Evolutionary conservation across 2,797 vertebrate species (phyloP).

Genomic region (Sebastes diaconus): DNA sequence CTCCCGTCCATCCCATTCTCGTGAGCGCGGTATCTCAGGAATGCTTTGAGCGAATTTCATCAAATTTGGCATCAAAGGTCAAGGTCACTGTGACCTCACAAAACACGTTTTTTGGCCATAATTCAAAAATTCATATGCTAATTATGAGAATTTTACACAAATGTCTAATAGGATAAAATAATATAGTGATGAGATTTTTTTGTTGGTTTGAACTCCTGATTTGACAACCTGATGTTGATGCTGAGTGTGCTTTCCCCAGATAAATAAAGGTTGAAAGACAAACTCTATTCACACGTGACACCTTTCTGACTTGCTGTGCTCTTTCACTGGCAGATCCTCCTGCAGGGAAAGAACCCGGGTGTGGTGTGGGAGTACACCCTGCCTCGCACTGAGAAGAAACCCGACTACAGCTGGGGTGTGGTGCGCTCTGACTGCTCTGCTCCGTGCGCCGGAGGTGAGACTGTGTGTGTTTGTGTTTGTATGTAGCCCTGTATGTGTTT

Average conservation of each 20-base stretch:
- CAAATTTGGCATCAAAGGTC: too few species aligned
- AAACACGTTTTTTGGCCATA: too few species aligned
- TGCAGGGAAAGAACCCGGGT: slow-evolving; percentile 95
- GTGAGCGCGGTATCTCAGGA: too few species aligned
- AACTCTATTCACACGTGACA: background rate
- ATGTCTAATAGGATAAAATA: too few species aligned
- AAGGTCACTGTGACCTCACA: too few species aligned
- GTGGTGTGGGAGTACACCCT: slow-evolving; percentile 94
- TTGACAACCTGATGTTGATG: background rate
- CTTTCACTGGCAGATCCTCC: slow-evolving; percentile 84
- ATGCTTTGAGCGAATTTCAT: too few species aligned
- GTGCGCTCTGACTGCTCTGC: slow-evolving; percentile 91
- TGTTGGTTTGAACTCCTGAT: background rate
- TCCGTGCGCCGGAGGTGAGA: slow-evolving; percentile 88
- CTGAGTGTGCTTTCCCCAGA: background rate
- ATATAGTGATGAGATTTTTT: background rate
- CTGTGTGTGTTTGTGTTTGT: background rate
- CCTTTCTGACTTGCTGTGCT: slow-evolving; percentile 26
- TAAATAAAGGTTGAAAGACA: background rate
- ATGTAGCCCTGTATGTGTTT: background rate
- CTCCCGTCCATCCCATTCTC: too few species aligned
- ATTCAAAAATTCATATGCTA: too few species aligned
- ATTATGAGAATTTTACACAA: rapidly evolving
- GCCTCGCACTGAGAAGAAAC: slow-evolving; percentile 83
- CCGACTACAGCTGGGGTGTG: slow-evolving; percentile 88